A percentile compares a stretch with the other conserved stretches of the same genome.
Evolutionary conservation across 2,113 vertebrate species (phyloP).

Genomic region (Paracanthobrama guichenoti): DNA sequence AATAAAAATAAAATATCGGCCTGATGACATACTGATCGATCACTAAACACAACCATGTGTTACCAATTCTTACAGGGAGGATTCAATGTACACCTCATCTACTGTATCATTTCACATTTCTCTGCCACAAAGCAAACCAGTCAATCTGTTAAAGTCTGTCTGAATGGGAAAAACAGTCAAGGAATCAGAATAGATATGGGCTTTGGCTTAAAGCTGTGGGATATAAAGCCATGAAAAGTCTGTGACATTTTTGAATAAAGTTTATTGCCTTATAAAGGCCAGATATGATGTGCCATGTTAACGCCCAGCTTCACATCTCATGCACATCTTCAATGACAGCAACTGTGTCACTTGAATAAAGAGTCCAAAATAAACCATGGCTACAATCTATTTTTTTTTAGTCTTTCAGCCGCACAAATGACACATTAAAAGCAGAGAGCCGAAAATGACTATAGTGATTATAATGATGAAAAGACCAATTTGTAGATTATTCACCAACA

Average conservation of each 20-base stretch:
- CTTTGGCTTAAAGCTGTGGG: not conserved
- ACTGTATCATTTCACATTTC: not conserved
- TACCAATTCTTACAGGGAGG: too few relatives aligned
- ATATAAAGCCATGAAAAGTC: not conserved
- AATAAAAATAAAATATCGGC: too few relatives aligned
- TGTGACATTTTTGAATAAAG: not conserved
- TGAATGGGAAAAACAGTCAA: not conserved
- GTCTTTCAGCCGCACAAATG: not conserved
- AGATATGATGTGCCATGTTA: not conserved
- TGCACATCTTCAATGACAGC: not conserved
- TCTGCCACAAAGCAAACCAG: not conserved
- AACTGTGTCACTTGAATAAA: conserved; percentile 11
- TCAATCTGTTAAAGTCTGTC: not conserved
- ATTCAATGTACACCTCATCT: not conserved
- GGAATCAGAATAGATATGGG: not conserved
- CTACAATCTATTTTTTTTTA: not conserved
- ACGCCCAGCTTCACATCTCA: not conserved
- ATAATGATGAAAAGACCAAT: not conserved
- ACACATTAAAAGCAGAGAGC: not conserved
- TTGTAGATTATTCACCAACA: not conserved
- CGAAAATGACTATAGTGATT: not conserved
- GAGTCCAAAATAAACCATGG: conserved; percentile 7
- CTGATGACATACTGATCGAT: too few relatives aligned
- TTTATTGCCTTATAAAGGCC: not conserved
- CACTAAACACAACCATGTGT: too few relatives aligned